Conservation (phyloP, 2,113 vertebrate genomes). For the Megaceryle maxima region DNA sequence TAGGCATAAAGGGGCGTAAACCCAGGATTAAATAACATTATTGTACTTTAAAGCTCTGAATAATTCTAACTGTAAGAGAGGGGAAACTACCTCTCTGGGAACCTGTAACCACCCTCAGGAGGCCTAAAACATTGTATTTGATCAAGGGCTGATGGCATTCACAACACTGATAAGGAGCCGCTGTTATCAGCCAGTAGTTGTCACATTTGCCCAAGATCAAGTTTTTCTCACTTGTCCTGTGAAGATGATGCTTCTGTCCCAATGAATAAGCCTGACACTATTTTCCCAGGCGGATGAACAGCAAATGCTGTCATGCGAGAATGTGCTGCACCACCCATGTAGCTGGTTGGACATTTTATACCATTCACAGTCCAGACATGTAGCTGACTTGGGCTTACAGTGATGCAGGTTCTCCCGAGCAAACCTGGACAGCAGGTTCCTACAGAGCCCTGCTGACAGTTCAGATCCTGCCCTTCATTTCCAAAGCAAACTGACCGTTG, state of each 20-base stretch:
- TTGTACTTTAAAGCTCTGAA: not conserved
- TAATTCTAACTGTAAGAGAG: not conserved
- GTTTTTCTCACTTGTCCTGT: not conserved
- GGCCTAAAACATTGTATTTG: not conserved
- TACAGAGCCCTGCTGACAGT: not conserved
- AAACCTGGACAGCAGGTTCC: not conserved
- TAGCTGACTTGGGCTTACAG: not conserved
- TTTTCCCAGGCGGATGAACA: not conserved
- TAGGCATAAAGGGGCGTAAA: not conserved
- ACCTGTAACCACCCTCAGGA: not conserved
- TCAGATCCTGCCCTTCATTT: not conserved
- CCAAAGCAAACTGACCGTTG: not conserved
- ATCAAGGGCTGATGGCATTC: not conserved
- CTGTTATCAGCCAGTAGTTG: not conserved
- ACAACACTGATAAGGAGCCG: not conserved
- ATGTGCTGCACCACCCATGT: not conserved
- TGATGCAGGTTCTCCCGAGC: not conserved
- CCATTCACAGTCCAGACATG: not conserved
- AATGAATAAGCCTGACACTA: not conserved
- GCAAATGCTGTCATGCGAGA: not conserved
- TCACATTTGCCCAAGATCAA: not conserved
- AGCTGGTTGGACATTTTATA: fast-evolving
- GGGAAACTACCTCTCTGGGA: not conserved
- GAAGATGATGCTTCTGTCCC: not conserved
- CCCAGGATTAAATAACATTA: not conserved